These are phyloP conservation scores for Syrphus vitripennis DNA, from an alignment of 2,888 invertebrate genomes.

Conservation along the genomic window DNA sequence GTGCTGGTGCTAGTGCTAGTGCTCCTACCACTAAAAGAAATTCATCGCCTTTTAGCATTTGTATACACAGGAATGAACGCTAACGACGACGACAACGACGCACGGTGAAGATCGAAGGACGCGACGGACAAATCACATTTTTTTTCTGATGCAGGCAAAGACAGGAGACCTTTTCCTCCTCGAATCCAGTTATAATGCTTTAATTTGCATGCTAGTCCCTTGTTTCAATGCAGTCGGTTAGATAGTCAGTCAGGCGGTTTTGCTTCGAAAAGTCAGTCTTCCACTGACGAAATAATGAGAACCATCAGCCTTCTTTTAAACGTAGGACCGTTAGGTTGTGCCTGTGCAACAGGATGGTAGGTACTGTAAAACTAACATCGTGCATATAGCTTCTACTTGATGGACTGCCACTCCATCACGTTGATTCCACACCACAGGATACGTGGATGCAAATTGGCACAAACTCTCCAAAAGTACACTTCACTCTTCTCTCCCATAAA, in stretches of 20 bases:
- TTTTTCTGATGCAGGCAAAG: background rate
- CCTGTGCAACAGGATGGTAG: constrained; percentile 50
- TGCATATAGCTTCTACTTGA: constrained; percentile 48
- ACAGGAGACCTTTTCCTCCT: background rate
- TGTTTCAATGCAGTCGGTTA: constrained; percentile 63
- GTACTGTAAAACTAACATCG: constrained; percentile 56
- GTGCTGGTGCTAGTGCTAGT: constrained; percentile 11
- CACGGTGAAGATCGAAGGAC: background rate
- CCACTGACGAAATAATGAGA: constrained; percentile 49
- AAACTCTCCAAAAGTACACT: constrained; percentile 40
- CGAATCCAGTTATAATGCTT: constrained; percentile 56
- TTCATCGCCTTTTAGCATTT: constrained; percentile 54
- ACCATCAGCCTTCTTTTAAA: background rate
- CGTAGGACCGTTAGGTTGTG: background rate
- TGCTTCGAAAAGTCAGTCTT: constrained; percentile 48
- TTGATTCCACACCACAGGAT: constrained; percentile 66
- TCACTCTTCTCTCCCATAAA: background rate
- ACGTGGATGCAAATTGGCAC: constrained; percentile 69
- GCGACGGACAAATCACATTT: background rate
- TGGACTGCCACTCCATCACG: constrained; percentile 69
- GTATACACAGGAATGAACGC: background rate
- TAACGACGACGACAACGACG: background rate
- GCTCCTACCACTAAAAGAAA: constrained; percentile 33
- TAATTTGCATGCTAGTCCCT: constrained; percentile 60
- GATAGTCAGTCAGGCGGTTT: constrained; percentile 50